Conservation (phyloP, 2,888 invertebrate species). For the Ypsolopha sequella region DNA sequence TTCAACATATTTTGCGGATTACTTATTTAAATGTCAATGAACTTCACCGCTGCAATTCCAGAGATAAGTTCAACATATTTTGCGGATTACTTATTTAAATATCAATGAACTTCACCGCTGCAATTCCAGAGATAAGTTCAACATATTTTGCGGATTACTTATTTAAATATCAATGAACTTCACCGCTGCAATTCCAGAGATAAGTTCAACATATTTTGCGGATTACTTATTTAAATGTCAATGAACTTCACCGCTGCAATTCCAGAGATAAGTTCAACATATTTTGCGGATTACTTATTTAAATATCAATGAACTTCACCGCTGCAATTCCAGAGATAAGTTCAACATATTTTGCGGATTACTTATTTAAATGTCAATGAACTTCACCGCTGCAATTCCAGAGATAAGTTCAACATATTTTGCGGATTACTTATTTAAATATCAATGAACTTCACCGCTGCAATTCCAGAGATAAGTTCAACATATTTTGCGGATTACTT, state of each 20-base stretch:
- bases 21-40: constrained; percentile 28
- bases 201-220: constrained; percentile 18
- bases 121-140: constrained; percentile 55
- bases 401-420: constrained; percentile 33
- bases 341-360: background rate
- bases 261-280: constrained; percentile 43
- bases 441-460: constrained; percentile 79
- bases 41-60: constrained; percentile 76
- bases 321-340: constrained; percentile 58
- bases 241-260: constrained; percentile 78
- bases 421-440: too few relatives aligned
- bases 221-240: too few relatives aligned
- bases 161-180: constrained; percentile 73
- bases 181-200: constrained; percentile 66
- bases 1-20: background rate
- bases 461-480: constrained; percentile 55
- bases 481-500: too few relatives aligned
- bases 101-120: constrained; percentile 79
- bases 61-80: constrained; percentile 33
- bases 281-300: too few relatives aligned
- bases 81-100: too few relatives aligned
- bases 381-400: constrained; percentile 76
- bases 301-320: constrained; percentile 78
- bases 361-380: constrained; percentile 28
- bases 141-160: too few relatives aligned